phyloP scores from a whole-genome alignment of 2,888 invertebrate genomes.

The Rhodophaea formosa region DNA sequence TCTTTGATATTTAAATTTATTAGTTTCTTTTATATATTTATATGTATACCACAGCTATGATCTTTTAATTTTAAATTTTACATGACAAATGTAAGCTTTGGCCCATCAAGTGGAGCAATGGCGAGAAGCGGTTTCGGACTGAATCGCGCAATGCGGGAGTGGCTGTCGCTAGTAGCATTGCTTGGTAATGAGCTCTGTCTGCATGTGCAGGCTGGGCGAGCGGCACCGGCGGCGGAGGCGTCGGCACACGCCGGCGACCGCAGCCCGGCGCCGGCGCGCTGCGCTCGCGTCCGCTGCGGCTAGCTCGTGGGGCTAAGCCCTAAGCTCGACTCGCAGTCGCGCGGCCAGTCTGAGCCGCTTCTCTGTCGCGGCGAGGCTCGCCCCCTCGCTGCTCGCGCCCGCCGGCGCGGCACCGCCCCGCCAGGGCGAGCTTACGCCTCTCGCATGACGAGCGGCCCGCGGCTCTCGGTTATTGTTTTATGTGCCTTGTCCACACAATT shows the following conservation, averaged over 20 bases:
- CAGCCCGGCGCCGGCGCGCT: conserved; percentile 44
- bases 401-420: conserved; percentile 32
- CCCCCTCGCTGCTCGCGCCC: conserved; percentile 38
- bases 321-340: conserved; percentile 54
- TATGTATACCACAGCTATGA: conserved; percentile 16
- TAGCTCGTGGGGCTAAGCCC: conserved; percentile 66
- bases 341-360: conserved; percentile 76
- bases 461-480: conserved; percentile 56
- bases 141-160: conserved; percentile 41
- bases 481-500: conserved; percentile 46
- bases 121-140: conserved; percentile 70
- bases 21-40: conserved; percentile 22
- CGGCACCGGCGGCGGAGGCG: conserved; percentile 57
- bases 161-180: conserved; percentile 34
- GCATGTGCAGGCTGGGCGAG: conserved; percentile 77
- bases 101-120: conserved; percentile 27
- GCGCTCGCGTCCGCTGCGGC: conserved; percentile 55
- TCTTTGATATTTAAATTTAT: conserved; percentile 3
- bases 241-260: conserved; percentile 54
- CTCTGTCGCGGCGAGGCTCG: conserved; percentile 52
- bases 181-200: conserved; percentile 61
- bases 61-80: conserved; percentile 12
- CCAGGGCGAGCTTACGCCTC: conserved; percentile 47
- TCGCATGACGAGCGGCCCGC: conserved; percentile 52
- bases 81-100: conserved; percentile 1